Evolutionary conservation across 2,888 invertebrate genomes (phyloP), one percentile per base, ranked within the genome.

Genomic region (Myopa testacea): DNA sequence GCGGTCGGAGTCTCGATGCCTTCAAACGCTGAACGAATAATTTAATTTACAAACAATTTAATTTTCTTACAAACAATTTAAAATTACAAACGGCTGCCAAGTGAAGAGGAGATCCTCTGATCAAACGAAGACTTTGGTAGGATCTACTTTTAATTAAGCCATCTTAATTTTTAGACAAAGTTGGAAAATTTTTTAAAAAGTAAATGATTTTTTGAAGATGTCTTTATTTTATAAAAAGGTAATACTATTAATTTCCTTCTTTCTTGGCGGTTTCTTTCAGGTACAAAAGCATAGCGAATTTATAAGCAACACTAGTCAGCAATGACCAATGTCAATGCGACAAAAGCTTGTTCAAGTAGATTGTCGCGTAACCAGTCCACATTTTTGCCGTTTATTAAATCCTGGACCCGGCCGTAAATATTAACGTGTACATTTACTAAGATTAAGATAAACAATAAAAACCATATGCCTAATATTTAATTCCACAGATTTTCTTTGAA

Each of bases 261-360:
- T 77, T 58, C n/a, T 50, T 38, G 26, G 63, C 45, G 76, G 10
- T 52, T 14, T 38, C 16, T 63, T 40, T 14, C 34, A 89, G 89
- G 89, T 89, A 80, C 86, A 86, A 81, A 89, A 89, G 81, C 90
- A 90, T 83, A 84, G 85, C 78, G 89, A 90, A 81, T 90, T 87
- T 81, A 87, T 89, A 77, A 85, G 82, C 76, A 84, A 83, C 71
- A 82, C 84, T 74, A 84, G 83, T 84, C 88, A 87, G 12, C 89
- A 89, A 89, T 89, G 89, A 89, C 89, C 88, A 84, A 86, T 87
- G 82, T 87, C 88, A 76, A 85, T 87, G 86, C 86, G 89, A 82
- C 89, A 85, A 80, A 82, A 84, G 72, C 83, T 81, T 73, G 84
- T 84, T 78, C 86, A 87, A 83, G 86, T 86, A 74, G 88, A 89